Evolutionary conservation across 2,113 vertebrate genomes (phyloP).

Genomic region (Hippocampus guttulatus): DNA sequence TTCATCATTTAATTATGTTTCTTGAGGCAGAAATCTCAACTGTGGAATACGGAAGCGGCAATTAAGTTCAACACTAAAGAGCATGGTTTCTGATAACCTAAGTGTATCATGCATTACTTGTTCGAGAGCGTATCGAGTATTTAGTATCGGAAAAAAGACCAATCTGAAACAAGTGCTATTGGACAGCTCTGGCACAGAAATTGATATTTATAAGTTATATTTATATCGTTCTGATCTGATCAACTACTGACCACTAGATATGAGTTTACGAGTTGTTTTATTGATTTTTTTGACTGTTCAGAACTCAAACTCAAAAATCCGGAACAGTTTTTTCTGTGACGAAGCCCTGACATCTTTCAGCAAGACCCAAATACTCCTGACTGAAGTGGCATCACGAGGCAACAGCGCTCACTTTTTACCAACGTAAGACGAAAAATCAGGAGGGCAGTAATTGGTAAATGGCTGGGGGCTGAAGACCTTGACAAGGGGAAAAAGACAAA

Average conservation of each 20-base stretch:
- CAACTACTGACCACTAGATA: background rate
- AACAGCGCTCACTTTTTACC: background rate
- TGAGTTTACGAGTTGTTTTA: no score
- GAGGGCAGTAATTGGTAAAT: conserved; percentile 2
- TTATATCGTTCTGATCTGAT: no score
- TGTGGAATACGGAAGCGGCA: background rate
- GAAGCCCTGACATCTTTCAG: no score
- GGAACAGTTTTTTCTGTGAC: no score
- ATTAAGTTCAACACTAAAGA: background rate
- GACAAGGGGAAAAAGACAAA: conserved; percentile 16
- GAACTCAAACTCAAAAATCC: no score
- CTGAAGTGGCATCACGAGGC: conserved; percentile 10
- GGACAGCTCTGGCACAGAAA: conserved; percentile 21
- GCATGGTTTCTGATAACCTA: no score
- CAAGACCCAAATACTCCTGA: background rate
- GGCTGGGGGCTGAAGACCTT: conserved; percentile 26
- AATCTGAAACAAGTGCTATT: conserved; percentile 7
- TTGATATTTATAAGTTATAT: background rate
- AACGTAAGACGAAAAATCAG: conserved; percentile 8
- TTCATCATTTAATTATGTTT: conserved; percentile 14
- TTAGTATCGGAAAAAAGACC: no score
- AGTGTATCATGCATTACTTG: background rate
- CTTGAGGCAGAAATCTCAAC: background rate
- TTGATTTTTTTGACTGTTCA: no score
- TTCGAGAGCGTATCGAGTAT: no score